A percentile compares a stretch with the other conserved stretches of the same genome.
Conservation (phyloP, 2,113 vertebrate species). For the Gallinago media region DNA sequence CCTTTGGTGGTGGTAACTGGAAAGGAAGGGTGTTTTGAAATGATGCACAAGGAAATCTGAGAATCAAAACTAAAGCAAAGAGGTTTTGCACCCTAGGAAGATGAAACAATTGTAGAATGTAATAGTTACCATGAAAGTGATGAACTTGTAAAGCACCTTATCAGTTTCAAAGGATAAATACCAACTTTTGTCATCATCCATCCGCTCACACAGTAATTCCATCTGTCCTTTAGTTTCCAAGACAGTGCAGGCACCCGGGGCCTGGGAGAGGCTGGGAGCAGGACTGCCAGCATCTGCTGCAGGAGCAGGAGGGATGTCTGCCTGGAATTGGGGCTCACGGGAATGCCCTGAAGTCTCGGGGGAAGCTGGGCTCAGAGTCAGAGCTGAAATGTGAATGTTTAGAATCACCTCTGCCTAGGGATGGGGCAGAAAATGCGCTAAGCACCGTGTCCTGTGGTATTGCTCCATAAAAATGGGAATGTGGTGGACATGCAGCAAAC, state of each 20-base stretch:
- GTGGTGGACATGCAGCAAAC: neutral
- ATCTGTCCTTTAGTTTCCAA: neutral
- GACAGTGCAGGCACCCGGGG: neutral
- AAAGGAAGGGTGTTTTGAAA: neutral
- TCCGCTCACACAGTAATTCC: neutral
- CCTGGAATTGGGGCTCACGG: rapidly evolving
- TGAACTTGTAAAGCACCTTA: neutral
- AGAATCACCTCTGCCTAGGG: neutral
- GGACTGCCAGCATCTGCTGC: neutral
- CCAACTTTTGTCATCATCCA: neutral
- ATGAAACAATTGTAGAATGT: neutral
- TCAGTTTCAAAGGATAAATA: neutral
- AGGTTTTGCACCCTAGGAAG: neutral
- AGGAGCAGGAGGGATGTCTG: neutral
- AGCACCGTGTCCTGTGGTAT: neutral
- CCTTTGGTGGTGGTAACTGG: neutral
- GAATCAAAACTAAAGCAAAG: neutral
- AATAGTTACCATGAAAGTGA: neutral
- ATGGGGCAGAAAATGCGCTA: neutral
- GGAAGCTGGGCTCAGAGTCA: neutral
- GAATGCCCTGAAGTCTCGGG: neutral
- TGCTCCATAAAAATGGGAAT: neutral
- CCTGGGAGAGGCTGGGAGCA: neutral
- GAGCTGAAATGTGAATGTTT: neutral
- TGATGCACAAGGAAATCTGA: neutral